phyloP scores from a whole-genome alignment of 37 sponge, comb jelly and placozoan genomes.

The Ephydatia muelleri region DNA sequence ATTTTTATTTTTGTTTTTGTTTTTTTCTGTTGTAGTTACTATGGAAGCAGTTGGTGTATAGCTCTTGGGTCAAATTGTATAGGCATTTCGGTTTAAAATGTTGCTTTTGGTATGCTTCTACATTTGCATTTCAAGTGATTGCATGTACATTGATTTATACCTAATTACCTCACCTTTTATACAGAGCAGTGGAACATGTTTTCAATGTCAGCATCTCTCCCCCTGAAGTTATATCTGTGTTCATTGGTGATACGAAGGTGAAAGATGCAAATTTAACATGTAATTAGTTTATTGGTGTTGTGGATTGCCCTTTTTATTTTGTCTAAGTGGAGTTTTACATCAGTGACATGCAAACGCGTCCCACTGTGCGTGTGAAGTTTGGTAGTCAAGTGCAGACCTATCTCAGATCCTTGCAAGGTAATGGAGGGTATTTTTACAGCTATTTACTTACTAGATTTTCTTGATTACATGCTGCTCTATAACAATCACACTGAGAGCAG shows the following conservation, averaged over 20 bases:
- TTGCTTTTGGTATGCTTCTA: not conserved
- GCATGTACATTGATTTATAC: too few species aligned
- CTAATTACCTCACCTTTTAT: too few species aligned
- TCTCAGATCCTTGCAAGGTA: not conserved
- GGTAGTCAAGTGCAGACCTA: not conserved
- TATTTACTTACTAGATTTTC: not conserved
- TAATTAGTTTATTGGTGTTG: not conserved
- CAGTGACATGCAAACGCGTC: not conserved
- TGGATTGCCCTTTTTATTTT: not conserved
- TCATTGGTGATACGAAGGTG: not conserved
- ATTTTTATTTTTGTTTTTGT: not conserved
- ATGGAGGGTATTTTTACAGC: not conserved
- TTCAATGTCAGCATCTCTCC: slow-evolving; percentile 22
- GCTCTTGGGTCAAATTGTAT: slow-evolving; percentile 39
- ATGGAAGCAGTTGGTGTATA: slow-evolving; percentile 67
- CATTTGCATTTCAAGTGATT: too few species aligned
- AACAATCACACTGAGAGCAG: slow-evolving; percentile 61
- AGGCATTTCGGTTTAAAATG: not conserved
- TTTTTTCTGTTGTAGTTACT: slow-evolving; percentile 28
- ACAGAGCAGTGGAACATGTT: slow-evolving; percentile 4
- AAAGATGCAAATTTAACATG: slow-evolving; percentile 12
- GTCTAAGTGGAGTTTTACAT: not conserved
- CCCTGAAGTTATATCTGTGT: slow-evolving; percentile 22
- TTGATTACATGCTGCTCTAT: slow-evolving; percentile 59
- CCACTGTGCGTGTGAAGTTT: not conserved